Conservation (phyloP, 2,888 invertebrate genomes). For the Pachymerium ferrugineum region DNA sequence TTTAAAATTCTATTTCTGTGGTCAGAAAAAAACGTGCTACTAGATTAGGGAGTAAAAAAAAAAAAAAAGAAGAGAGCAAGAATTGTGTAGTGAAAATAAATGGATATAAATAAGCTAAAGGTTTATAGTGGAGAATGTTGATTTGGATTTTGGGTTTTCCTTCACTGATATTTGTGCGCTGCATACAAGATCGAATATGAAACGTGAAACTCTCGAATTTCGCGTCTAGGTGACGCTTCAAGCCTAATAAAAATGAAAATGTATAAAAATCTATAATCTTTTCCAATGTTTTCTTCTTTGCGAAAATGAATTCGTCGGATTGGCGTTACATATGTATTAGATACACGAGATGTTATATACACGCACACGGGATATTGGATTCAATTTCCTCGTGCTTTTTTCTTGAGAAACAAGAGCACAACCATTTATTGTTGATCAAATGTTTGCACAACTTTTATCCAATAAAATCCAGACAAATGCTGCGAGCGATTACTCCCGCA, state of each 20-base stretch:
- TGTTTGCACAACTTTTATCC: neutral
- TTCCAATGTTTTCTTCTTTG: neutral
- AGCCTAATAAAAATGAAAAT: neutral
- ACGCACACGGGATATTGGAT: neutral
- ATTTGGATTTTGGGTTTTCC: neutral
- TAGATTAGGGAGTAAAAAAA: no score
- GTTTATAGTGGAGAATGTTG: neutral
- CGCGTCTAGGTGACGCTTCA: neutral
- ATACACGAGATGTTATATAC: neutral
- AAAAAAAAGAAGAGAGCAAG: neutral
- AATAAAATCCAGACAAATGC: neutral
- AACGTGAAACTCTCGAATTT: neutral
- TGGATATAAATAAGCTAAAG: neutral
- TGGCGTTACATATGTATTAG: neutral
- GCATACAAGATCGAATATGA: neutral
- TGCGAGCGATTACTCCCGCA: neutral
- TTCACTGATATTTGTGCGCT: neutral
- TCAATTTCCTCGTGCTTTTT: no score
- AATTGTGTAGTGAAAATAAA: no score
- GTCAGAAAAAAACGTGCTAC: no score
- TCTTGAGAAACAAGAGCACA: neutral
- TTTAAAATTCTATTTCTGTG: neutral
- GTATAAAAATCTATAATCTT: neutral
- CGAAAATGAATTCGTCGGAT: neutral
- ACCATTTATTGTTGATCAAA: neutral